phyloP scores from a whole-genome alignment of 2,888 invertebrate genomes.

The Eristalis intricaria region DNA sequence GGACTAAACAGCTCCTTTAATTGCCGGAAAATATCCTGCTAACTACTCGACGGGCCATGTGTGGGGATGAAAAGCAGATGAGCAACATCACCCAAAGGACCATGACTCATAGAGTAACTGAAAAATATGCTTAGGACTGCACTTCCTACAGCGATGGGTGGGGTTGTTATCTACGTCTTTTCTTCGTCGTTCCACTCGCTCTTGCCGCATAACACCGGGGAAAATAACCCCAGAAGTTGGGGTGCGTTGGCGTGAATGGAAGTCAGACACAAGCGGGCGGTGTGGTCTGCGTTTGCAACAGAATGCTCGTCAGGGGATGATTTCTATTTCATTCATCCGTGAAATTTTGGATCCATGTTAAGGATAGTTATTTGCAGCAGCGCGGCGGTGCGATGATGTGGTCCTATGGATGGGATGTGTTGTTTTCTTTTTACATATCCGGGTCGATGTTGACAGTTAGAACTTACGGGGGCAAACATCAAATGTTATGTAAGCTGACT shows the following conservation, averaged over 20 bases:
- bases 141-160: conserved; percentile 52
- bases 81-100: conserved; percentile 28
- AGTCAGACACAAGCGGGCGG: neutral
- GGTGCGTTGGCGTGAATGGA: neutral
- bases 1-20: conserved; percentile 25
- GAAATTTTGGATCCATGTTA: neutral
- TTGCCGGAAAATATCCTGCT: conserved; percentile 30
- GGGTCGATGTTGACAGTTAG: neutral
- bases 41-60: neutral
- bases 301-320: neutral
- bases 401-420: neutral
- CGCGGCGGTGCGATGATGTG: neutral
- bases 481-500: conserved; percentile 4
- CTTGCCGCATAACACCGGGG: conserved; percentile 4
- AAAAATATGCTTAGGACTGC: conserved; percentile 43
- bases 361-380: neutral
- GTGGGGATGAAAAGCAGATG: neutral
- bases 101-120: conserved; percentile 53
- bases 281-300: neutral
- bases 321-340: conserved; percentile 10
- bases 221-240: neutral
- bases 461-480: neutral
- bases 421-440: neutral
- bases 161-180: conserved; percentile 41
- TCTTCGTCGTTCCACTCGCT: conserved; percentile 6